A percentile compares a stretch with the other conserved stretches of the same genome.
Evolutionary conservation across 2,888 invertebrate species (phyloP).

Genomic region (Scaptomyza polygonia): DNA sequence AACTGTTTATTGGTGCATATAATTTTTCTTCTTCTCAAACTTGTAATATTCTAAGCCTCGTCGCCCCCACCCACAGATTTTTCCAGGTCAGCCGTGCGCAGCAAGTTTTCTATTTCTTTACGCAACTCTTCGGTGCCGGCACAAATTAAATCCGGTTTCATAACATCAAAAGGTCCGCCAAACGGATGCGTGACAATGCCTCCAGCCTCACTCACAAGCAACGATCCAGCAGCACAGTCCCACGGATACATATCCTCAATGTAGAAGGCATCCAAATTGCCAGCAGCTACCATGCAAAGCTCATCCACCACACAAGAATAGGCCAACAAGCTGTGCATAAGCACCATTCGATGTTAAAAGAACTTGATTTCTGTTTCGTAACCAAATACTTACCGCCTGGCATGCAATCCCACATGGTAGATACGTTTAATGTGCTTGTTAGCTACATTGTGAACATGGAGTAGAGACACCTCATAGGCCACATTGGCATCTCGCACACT

Average conservation of each 20-base stretch:
- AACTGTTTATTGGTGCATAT: conserved; percentile 81
- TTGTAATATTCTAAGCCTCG: conserved; percentile 21
- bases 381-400: conserved; percentile 77
- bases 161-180: conserved; percentile 86
- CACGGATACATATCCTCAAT: conserved; percentile 90
- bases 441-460: conserved; percentile 76
- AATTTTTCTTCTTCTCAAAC: conserved; percentile 34
- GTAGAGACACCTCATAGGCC: conserved; percentile 83
- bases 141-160: conserved; percentile 86
- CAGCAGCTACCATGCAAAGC: conserved; percentile 89
- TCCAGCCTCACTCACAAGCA: conserved; percentile 91
- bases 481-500: conserved; percentile 81
- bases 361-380: neutral
- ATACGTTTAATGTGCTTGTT: conserved; percentile 83
- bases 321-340: conserved; percentile 84
- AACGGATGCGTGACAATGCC: conserved; percentile 88
- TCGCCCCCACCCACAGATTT: conserved; percentile 77
- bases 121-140: conserved; percentile 85
- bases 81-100: conserved; percentile 85
- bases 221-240: conserved; percentile 91
- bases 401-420: conserved; percentile 79
- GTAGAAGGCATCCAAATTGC: conserved; percentile 88
- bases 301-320: conserved; percentile 90
- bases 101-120: conserved; percentile 85
- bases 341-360: neutral